phyloP scores from a whole-genome alignment of 2,888 invertebrate species.

The Marasmarcha lunaedactyla region DNA sequence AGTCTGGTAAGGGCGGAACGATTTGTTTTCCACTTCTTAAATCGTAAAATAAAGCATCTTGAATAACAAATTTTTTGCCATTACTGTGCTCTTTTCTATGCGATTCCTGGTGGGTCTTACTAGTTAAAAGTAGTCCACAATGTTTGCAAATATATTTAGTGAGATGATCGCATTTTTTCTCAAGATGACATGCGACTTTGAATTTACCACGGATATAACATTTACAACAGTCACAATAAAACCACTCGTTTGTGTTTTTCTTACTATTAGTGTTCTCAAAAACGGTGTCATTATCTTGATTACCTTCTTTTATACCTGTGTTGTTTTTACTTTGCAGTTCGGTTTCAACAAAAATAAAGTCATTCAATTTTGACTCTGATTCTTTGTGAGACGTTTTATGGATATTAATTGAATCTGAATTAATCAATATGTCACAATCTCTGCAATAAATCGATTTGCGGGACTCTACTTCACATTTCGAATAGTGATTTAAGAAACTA shows the following conservation, averaged over 20 bases:
- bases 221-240: conserved; percentile 35
- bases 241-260: neutral
- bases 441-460: conserved; percentile 30
- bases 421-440: conserved; percentile 36
- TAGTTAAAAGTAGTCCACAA: conserved; percentile 38
- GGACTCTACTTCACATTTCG: conserved; percentile 24
- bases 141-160: conserved; percentile 25
- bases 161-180: conserved; percentile 25
- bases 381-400: conserved; percentile 24
- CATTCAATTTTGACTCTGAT: conserved; percentile 14
- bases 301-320: conserved; percentile 5
- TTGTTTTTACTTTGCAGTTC: conserved; percentile 5
- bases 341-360: conserved; percentile 24
- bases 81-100: conserved; percentile 30
- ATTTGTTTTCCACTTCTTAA: conserved; percentile 27
- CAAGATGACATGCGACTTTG: conserved; percentile 22
- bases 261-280: no score
- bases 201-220: conserved; percentile 25
- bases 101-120: conserved; percentile 18
- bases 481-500: conserved; percentile 27
- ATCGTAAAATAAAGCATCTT: conserved; percentile 37
- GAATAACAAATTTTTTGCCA: conserved; percentile 24
- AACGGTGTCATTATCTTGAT: neutral
- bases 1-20: conserved; percentile 36
- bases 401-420: conserved; percentile 19